Percentiles rank a stretch among this genome's conserved stretches.
phyloP scores from a whole-genome alignment of 2,113 vertebrate species.

The Seriola quinqueradiata region DNA sequence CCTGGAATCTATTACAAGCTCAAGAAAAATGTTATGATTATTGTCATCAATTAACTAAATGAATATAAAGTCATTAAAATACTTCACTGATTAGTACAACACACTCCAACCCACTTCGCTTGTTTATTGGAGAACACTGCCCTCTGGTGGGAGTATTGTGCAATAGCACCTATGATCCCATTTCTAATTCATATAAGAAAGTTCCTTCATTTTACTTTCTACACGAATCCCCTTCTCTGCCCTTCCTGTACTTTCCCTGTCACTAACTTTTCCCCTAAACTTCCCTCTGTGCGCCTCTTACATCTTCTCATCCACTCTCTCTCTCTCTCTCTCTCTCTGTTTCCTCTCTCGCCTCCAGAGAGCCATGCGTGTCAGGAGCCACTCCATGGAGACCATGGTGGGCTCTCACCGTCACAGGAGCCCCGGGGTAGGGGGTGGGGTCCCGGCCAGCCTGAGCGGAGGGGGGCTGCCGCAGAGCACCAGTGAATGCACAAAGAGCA shows the following conservation, averaged over 20 bases:
- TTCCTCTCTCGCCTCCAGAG: conserved; percentile 81
- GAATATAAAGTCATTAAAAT: background rate
- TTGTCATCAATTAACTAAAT: background rate
- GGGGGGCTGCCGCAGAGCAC: conserved; percentile 90
- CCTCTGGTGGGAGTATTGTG: conserved; percentile 52
- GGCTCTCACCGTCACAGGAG: conserved; percentile 90
- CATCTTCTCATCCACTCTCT: background rate
- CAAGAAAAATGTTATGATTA: background rate
- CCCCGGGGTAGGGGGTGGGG: conserved; percentile 80
- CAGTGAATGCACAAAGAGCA: conserved; percentile 87
- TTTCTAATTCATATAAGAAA: background rate
- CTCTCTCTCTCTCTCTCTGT: background rate
- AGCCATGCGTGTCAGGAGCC: conserved; percentile 96
- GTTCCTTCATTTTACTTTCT: too few relatives aligned
- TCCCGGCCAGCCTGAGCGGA: conserved; percentile 94
- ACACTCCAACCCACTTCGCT: background rate
- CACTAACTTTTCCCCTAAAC: background rate
- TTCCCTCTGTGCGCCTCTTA: background rate
- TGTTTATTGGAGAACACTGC: conserved; percentile 27
- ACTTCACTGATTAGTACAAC: background rate
- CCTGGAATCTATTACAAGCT: background rate
- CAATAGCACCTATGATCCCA: background rate
- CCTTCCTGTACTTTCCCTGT: background rate
- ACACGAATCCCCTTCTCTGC: background rate
- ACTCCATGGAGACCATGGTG: conserved; percentile 99